A percentile compares a stretch with the other conserved stretches of the same genome.
Conservation (phyloP, 2,113 vertebrate genomes). For the Lagopus muta region DNA sequence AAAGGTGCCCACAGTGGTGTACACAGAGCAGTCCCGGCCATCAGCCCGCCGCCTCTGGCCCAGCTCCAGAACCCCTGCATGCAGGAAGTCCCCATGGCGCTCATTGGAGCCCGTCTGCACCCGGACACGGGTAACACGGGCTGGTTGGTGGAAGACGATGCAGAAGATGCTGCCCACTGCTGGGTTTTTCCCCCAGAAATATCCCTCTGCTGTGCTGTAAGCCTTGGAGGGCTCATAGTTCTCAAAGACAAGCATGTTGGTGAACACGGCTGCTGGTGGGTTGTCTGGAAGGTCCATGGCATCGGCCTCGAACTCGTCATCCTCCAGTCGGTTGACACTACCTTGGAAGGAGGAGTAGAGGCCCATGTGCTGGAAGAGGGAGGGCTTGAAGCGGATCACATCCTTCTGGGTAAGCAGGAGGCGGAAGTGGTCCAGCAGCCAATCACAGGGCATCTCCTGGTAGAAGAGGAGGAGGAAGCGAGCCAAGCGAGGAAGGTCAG, state of each 20-base stretch:
- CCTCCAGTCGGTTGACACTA: slow-evolving; percentile 78
- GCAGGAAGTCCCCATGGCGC: slow-evolving; percentile 65
- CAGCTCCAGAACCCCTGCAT: slow-evolving; percentile 76
- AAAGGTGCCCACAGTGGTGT: slow-evolving; percentile 73
- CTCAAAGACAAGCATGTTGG: slow-evolving; percentile 71
- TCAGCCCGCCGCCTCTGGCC: neutral
- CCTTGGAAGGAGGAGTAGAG: slow-evolving; percentile 81
- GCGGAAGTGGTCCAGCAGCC: slow-evolving; percentile 84
- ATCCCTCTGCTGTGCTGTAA: slow-evolving; percentile 69
- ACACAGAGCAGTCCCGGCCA: slow-evolving; percentile 68
- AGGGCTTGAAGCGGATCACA: slow-evolving; percentile 80
- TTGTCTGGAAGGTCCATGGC: slow-evolving; percentile 72
- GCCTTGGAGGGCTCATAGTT: slow-evolving; percentile 72
- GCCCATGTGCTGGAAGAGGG: slow-evolving; percentile 85
- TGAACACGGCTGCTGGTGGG: slow-evolving; percentile 75
- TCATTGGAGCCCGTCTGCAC: slow-evolving; percentile 76
- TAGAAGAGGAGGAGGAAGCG: slow-evolving; percentile 89
- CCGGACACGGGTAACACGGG: slow-evolving; percentile 57
- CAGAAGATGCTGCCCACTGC: slow-evolving; percentile 76
- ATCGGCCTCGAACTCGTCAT: slow-evolving; percentile 73
- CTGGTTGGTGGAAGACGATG: slow-evolving; percentile 72
- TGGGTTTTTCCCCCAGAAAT: slow-evolving; percentile 81
- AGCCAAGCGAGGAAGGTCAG: slow-evolving; percentile 80
- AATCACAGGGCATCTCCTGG: slow-evolving; percentile 87
- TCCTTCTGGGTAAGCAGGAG: slow-evolving; percentile 82